These are phyloP conservation scores for Periparus ater DNA, from an alignment of 2,797 vertebrate species.

Conservation along the genomic window DNA sequence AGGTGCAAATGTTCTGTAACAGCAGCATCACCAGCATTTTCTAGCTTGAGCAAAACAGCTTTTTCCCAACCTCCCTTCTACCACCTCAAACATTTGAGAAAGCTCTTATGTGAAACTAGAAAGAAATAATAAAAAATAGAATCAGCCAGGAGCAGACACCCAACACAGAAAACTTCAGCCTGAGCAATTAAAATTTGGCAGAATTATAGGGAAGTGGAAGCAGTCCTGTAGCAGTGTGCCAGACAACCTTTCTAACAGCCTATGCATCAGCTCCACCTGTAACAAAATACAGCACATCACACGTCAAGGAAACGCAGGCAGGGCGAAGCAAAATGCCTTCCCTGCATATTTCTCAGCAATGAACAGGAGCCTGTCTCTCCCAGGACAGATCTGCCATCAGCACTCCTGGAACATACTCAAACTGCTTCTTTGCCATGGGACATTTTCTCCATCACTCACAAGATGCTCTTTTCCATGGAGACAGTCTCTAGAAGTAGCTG, in stretches of 20 bases:
- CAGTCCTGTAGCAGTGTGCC: background rate
- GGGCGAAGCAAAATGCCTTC: background rate
- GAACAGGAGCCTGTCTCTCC: background rate
- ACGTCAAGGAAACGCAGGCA: background rate
- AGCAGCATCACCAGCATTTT: background rate
- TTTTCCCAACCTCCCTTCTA: background rate
- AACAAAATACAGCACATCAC: slow-evolving; percentile 16
- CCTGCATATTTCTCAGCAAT: background rate
- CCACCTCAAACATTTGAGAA: background rate
- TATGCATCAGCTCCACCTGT: slow-evolving; percentile 37
- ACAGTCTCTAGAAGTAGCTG: background rate
- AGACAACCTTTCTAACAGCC: slow-evolving; percentile 29
- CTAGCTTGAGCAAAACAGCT: background rate
- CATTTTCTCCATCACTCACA: slow-evolving; percentile 10
- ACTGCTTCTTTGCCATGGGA: background rate
- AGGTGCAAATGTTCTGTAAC: background rate
- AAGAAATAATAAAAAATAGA: background rate
- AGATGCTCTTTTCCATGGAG: background rate
- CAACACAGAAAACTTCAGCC: slow-evolving; percentile 7
- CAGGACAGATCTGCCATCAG: background rate
- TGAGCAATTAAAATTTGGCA: slow-evolving; percentile 42
- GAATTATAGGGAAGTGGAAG: slow-evolving; percentile 12
- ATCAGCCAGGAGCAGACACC: background rate
- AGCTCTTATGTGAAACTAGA: background rate
- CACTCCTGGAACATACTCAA: background rate